phyloP scores from a whole-genome alignment of 2,888 invertebrate species.

The Dyspetes luteomarginatus region DNA sequence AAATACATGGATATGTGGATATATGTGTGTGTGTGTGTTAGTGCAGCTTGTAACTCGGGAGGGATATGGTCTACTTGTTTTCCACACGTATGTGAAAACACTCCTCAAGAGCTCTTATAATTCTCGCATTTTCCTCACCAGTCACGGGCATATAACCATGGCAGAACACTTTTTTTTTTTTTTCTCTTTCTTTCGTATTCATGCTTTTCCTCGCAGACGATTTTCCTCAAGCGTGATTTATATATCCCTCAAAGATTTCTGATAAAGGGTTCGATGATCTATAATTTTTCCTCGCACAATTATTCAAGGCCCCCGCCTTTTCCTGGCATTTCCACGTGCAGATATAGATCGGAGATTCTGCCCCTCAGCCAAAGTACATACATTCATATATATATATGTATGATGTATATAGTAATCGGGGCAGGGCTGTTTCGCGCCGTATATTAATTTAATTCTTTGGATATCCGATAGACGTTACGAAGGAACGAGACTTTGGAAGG shows the following conservation, averaged over 20 bases:
- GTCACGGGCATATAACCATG: constrained; percentile 58
- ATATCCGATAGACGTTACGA: constrained; percentile 81
- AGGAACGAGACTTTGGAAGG: constrained; percentile 61
- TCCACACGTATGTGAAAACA: constrained; percentile 42
- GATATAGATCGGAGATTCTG: constrained; percentile 29
- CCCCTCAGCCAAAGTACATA: background rate
- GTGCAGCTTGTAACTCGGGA: constrained; percentile 29
- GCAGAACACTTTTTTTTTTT: constrained; percentile 28
- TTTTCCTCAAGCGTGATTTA: constrained; percentile 48
- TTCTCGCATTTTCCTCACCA: constrained; percentile 61
- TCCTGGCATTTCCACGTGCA: constrained; percentile 17
- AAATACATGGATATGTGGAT: constrained; percentile 38
- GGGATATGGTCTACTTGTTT: constrained; percentile 77
- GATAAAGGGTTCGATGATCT: constrained; percentile 65
- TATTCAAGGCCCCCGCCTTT: constrained; percentile 37
- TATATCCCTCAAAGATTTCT: constrained; percentile 48
- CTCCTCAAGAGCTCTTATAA: constrained; percentile 49
- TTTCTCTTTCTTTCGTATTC: background rate
- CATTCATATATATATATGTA: constrained; percentile 1
- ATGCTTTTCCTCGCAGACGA: constrained; percentile 40
- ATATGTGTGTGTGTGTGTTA: constrained; percentile 25
- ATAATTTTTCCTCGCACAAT: constrained; percentile 51
- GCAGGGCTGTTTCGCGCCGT: constrained; percentile 78
- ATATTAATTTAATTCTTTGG: constrained; percentile 83
- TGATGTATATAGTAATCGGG: constrained; percentile 15